Evolutionary conservation across 2,888 invertebrate genomes (phyloP).

Genomic region (Abrostola tripartita): DNA sequence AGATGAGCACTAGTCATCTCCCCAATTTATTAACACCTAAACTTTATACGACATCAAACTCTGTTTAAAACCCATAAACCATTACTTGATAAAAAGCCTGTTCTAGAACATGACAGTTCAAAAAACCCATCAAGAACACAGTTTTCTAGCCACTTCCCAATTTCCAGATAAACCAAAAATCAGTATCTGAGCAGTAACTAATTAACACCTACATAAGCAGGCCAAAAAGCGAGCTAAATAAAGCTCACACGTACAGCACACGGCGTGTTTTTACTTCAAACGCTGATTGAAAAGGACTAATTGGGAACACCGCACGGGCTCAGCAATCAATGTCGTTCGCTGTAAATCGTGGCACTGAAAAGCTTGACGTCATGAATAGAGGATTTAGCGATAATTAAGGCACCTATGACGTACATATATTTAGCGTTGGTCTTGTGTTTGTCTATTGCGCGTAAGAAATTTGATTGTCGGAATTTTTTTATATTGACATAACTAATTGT

Average conservation of each 20-base stretch:
- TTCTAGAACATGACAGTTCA: no score
- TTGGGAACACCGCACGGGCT: conserved; percentile 64
- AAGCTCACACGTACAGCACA: conserved; percentile 24
- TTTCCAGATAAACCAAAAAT: not conserved
- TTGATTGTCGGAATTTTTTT: no score
- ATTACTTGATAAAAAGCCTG: not conserved
- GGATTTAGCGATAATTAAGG: conserved; percentile 65
- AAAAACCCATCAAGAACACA: not conserved
- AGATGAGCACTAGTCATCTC: no score
- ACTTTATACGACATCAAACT: no score
- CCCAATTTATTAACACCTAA: no score
- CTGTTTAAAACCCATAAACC: not conserved
- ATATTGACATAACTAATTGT: no score
- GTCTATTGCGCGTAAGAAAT: not conserved
- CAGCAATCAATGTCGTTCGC: conserved; percentile 66
- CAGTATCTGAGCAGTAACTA: not conserved
- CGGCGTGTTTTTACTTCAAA: conserved; percentile 54
- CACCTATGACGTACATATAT: conserved; percentile 33
- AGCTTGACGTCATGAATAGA: conserved; percentile 59
- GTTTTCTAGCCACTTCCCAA: no score
- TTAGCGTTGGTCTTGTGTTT: conserved; percentile 1
- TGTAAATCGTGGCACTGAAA: conserved; percentile 52
- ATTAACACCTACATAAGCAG: conserved; percentile 41
- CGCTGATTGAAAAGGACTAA: conserved; percentile 71
- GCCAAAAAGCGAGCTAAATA: conserved; percentile 50